These are phyloP conservation scores for Tragelaphus imberbis DNA, from an alignment of 2,113 vertebrate genomes.

Conservation along the genomic window DNA sequence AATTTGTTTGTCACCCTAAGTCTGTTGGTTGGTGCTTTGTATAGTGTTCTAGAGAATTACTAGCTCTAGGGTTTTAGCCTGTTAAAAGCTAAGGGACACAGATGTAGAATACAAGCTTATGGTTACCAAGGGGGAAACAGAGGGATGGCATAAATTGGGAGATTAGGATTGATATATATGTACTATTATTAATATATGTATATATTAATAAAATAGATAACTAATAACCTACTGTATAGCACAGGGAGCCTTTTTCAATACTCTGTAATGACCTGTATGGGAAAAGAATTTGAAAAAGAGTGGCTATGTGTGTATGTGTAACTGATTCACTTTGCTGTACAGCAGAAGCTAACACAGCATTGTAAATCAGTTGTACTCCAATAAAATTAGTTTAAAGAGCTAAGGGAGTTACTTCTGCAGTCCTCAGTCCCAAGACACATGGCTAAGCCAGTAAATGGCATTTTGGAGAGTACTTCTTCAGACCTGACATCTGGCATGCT, in stretches of 20 bases:
- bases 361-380: background rate
- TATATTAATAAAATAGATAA: background rate
- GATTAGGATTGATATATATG: background rate
- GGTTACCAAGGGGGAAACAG: background rate
- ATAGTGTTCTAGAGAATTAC: background rate
- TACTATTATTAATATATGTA: background rate
- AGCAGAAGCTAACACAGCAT: background rate
- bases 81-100: background rate
- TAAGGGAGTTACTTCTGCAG: background rate
- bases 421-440: background rate
- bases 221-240: background rate
- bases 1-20: background rate
- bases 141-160: background rate
- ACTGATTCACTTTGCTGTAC: background rate
- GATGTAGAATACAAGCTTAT: background rate
- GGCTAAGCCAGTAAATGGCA: background rate
- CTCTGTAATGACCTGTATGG: background rate
- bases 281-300: background rate
- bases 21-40: background rate
- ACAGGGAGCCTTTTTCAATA: background rate
- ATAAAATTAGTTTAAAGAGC: background rate
- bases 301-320: background rate
- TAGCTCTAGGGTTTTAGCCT: background rate
- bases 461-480: background rate
- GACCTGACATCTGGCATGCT: background rate